Base-by-base conservation (phyloP, 2,113 vertebrate species). In the Apodemus speciosus region DNA sequence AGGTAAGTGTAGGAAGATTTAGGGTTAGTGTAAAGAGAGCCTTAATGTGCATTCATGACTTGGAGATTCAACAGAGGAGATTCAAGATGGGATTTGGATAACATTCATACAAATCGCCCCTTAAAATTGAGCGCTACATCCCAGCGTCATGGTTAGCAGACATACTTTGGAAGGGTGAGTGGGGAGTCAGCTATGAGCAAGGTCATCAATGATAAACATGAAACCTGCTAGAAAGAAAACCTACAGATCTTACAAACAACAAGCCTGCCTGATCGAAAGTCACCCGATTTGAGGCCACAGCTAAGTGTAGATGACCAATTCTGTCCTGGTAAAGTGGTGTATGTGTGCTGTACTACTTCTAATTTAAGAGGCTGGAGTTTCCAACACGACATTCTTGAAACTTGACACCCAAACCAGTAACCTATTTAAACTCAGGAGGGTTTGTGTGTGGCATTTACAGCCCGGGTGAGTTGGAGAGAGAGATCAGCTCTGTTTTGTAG, bases 401-500 rank as follows among this genome's bases (percentile, higher is more conserved):
- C 51, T 62, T 76, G 18, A 27, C 62, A 25, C 62, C 62, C 25
- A 76, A 93, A 58, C 32, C 13, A 75, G 32, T 43, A 94, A 49
- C 32, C 30, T 58, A 73, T 64, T 96, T 73, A 69, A 86, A 92
- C 64, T 66, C 56, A n/a, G 43, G 30, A 58, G 43, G 21, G 21
- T 25, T 87, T 38, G n/a, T 38, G n/a, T 43, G 49, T 3, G 0
- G 38, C 32, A 73, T 46, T 60, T 66, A 27, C 30, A 60, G 51
- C 15, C 3, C 40, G 27, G 49, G 62, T 38, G n/a, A 11, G 30
- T 14, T 72, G 20, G 51, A 89, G 58, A 66, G 75, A 71, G 35
- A 91, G 80, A 91, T 95, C 46, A 76, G 49, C 20, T 89, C 58
- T 87, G 15, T 72, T 90, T 69, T 40, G 27, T 90, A 68, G 66